Base-by-base conservation (phyloP, 64 coral and sea anemone genomes). In the Stylophora pistillata region DNA sequence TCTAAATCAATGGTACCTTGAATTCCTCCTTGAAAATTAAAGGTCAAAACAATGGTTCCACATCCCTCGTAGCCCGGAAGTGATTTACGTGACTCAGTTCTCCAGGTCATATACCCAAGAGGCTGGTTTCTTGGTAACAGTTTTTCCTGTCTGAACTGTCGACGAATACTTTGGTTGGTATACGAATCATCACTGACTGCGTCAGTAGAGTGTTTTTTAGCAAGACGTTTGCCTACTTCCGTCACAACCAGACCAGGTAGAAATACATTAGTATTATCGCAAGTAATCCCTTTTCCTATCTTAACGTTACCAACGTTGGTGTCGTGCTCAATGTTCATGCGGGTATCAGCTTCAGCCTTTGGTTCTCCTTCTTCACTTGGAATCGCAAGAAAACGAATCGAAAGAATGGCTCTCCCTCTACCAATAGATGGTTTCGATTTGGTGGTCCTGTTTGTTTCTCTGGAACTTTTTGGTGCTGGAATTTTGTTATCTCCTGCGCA, bases 211-310 rank as follows among this genome's bases (percentile, higher is more conserved):
- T n/a, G 0, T 9, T 63, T 0, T 81, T 28, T 17, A 29, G 82
- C 64, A 29, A 86, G 23, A 28, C 15, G 33, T 72, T 55, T 53
- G 3, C 82, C 64, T 18, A 71, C 82, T 6, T 17, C 53, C 9
- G 82, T 86, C 17, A 71, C 82, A 26, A 0, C 9, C 2, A 86
- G 82, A 53, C 82, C 82, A 26, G 82, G 82, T 55, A 65, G 63
- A 0, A 58, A 23, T 17, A 18, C 10, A 25, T 21, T 25, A 10
- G 9, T 15, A 65, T 3, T 21, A 81, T 27, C 6, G 0, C 0
- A 9, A 1, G 14, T 62, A 0, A n/a, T 81, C 10, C 25, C 78
- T 30, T 16, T 52, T 21, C n/a, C 55, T 29, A 4, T 30, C 31
- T 14, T 28, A 17, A 0, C 2, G 55, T 79, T 15, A 23, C 21